A percentile compares a stretch with the other conserved stretches of the same genome.
Evolutionary conservation across 1,140 invertebrate genomes (phyloP).

Genomic region (Drosophila ananassae): DNA sequence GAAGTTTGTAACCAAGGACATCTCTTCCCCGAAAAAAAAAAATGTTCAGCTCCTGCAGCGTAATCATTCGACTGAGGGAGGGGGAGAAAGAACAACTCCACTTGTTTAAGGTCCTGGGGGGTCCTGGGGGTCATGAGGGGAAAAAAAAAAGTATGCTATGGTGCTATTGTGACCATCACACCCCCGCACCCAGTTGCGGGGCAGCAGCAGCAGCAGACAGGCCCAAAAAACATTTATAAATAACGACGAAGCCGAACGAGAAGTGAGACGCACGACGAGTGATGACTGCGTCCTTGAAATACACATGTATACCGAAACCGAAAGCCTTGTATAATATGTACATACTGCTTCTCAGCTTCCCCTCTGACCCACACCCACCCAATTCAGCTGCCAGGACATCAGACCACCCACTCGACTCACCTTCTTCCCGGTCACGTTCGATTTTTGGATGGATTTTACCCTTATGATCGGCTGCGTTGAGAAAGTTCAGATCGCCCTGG

Average conservation of each 20-base stretch:
- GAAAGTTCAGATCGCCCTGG: slow-evolving; percentile 83
- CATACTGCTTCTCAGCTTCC: slow-evolving; percentile 71
- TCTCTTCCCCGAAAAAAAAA: not conserved
- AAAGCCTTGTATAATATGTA: slow-evolving; percentile 34
- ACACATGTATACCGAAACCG: slow-evolving; percentile 50
- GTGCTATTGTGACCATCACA: slow-evolving; percentile 26
- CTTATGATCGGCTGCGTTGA: slow-evolving; percentile 84
- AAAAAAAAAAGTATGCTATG: slow-evolving; percentile 69
- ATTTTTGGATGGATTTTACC: slow-evolving; percentile 84
- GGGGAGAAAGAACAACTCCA: slow-evolving; percentile 29
- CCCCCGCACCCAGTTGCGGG: slow-evolving; percentile 22
- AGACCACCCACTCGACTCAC: slow-evolving; percentile 61
- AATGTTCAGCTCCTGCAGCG: slow-evolving; percentile 27
- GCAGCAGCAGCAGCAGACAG: slow-evolving; percentile 34
- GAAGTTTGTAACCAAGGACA: too few species aligned
- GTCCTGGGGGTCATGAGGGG: too few species aligned
- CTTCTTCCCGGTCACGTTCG: slow-evolving; percentile 84
- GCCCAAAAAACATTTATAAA: slow-evolving; percentile 71
- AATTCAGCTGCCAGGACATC: slow-evolving; percentile 9
- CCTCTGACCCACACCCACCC: not conserved
- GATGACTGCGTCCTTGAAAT: slow-evolving; percentile 78
- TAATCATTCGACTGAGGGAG: slow-evolving; percentile 20
- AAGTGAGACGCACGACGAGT: slow-evolving; percentile 59
- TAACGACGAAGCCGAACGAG: slow-evolving; percentile 48
- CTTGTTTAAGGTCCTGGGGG: slow-evolving; percentile 40